Evolutionary conservation across 1,140 invertebrate genomes (phyloP).

Genomic region (Hydropsyche tenuis): DNA sequence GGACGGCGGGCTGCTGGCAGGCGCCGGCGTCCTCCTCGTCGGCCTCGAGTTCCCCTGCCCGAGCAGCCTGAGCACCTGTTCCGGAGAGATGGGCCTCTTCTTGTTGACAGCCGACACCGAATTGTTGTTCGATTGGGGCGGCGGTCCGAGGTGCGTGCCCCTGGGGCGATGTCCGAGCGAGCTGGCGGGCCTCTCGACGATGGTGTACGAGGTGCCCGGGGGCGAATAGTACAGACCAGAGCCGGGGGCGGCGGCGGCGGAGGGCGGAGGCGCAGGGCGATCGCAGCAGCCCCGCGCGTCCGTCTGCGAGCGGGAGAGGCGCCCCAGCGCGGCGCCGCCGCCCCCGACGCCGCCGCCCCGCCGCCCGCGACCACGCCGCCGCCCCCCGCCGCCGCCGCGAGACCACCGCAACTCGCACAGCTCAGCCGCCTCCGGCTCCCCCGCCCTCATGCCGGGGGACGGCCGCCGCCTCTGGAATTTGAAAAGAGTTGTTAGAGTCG

Average conservation of each 20-base stretch:
- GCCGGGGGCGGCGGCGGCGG: constrained; percentile 53
- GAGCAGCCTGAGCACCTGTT: constrained; percentile 75
- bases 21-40: constrained; percentile 63
- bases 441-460: constrained; percentile 63
- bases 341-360: constrained; percentile 54
- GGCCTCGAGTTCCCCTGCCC: constrained; percentile 61
- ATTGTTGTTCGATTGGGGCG: constrained; percentile 52
- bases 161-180: constrained; percentile 71
- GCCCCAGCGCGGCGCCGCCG: constrained; percentile 60
- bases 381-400: constrained; percentile 51
- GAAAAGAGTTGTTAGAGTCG: no score
- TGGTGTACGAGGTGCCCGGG: constrained; percentile 82
- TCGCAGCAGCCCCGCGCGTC: constrained; percentile 58
- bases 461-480: constrained; percentile 47
- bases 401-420: constrained; percentile 61
- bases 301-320: constrained; percentile 60
- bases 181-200: constrained; percentile 80
- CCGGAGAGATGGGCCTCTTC: constrained; percentile 76
- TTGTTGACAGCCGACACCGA: constrained; percentile 63
- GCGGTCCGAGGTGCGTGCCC: constrained; percentile 70
- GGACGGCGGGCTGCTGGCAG: constrained; percentile 77
- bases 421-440: constrained; percentile 62
- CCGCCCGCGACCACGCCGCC: constrained; percentile 52
- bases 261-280: constrained; percentile 59
- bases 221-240: constrained; percentile 73